A percentile compares a stretch with the other conserved stretches of the same genome.
Evolutionary conservation across 2,888 invertebrate genomes (phyloP).

Genomic region (Choreutis nemorana): DNA sequence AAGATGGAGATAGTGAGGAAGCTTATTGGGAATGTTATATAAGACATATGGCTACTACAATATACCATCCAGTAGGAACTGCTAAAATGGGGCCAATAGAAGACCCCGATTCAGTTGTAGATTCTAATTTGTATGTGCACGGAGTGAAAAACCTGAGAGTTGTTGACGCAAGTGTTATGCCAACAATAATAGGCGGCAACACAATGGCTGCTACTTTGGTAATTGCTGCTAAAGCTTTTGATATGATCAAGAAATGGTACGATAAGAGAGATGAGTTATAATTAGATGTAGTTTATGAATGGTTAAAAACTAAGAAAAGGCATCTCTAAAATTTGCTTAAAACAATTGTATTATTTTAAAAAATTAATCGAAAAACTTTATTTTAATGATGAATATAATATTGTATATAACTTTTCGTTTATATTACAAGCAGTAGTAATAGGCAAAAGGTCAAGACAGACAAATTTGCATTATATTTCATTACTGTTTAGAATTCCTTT

Average conservation of each 20-base stretch:
- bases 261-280: conserved; percentile 23
- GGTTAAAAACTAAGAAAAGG: no score
- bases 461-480: no score
- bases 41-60: conserved; percentile 54
- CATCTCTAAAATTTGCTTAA: no score
- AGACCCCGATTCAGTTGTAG: conserved; percentile 57
- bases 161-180: conserved; percentile 61
- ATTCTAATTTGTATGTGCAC: conserved; percentile 49
- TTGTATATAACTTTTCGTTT: no score
- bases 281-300: no score
- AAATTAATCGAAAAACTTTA: no score
- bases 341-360: no score
- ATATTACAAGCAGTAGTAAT: no score
- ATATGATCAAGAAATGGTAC: conserved; percentile 38
- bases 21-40: conserved; percentile 68
- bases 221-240: conserved; percentile 55
- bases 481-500: no score
- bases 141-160: conserved; percentile 62
- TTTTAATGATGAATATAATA: no score
- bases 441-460: no score
- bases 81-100: conserved; percentile 69
- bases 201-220: conserved; percentile 63
- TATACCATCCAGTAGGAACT: conserved; percentile 76
- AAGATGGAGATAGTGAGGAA: conserved; percentile 25
- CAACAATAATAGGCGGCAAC: conserved; percentile 60